Conservation (phyloP, 2,888 invertebrate genomes). For the Dysmachus trigonus region DNA sequence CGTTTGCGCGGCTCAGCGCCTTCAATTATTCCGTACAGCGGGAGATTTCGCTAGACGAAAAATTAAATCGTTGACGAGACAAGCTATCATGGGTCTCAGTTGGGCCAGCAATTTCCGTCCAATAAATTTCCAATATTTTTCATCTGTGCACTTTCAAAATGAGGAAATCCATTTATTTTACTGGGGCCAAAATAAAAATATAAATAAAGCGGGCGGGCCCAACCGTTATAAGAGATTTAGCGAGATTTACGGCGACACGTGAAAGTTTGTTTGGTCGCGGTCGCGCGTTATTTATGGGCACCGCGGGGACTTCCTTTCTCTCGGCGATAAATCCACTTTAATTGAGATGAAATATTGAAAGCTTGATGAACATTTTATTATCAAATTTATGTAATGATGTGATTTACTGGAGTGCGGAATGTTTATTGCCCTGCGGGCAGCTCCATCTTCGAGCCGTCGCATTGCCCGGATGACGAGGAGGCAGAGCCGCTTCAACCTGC, state of each 20-base stretch:
- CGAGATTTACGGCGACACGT: conserved; percentile 39
- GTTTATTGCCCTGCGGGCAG: not conserved
- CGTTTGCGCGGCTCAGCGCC: not conserved
- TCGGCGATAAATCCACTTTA: conserved; percentile 36
- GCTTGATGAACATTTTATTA: conserved; percentile 39
- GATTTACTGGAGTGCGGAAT: conserved; percentile 38
- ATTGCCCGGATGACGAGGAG: not conserved
- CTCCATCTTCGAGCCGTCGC: conserved; percentile 7
- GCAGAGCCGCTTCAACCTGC: not conserved
- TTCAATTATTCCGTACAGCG: not conserved
- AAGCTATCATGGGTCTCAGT: not conserved
- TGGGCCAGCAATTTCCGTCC: not conserved
- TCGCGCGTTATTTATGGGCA: conserved; percentile 38
- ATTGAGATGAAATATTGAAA: conserved; percentile 44
- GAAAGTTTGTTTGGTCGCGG: conserved; percentile 44
- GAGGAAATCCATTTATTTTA: conserved; percentile 24
- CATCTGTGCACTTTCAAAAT: not conserved
- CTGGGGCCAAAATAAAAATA: conserved; percentile 26
- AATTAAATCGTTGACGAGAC: not conserved
- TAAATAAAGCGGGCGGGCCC: conserved; percentile 8
- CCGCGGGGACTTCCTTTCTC: conserved; percentile 17
- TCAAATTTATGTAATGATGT: conserved; percentile 35
- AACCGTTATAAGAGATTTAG: conserved; percentile 30
- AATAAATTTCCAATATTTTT: conserved; percentile 38
- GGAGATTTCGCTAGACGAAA: not conserved